Conservation (phyloP, 2,797 vertebrate genomes). For the Ctenopoma multispine region DNA sequence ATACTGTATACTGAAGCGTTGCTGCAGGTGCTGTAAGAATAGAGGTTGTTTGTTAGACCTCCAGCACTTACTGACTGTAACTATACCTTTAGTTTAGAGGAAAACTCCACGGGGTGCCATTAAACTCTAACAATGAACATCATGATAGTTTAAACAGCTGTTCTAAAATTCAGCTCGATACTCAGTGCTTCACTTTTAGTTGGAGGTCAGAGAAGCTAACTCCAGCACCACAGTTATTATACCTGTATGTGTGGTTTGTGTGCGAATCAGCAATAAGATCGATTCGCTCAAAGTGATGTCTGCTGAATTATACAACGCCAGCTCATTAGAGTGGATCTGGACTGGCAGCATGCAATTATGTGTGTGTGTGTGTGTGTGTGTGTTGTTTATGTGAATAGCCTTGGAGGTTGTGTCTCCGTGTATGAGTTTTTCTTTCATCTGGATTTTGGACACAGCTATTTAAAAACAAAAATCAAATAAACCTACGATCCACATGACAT, state of each 20-base stretch:
- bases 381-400: background rate
- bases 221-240: no score
- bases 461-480: background rate
- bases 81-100: no score
- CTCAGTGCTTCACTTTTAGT: background rate
- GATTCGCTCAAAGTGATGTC: no score
- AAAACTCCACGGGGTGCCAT: no score
- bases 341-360: no score
- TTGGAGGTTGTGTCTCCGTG: background rate
- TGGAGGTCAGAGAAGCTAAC: background rate
- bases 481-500: no score
- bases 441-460: background rate
- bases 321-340: no score
- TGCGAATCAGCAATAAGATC: background rate
- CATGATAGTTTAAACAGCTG: background rate
- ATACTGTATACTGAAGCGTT: no score
- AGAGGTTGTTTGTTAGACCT: background rate
- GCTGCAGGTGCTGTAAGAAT: no score
- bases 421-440: background rate
- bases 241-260: background rate
- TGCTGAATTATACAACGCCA: no score
- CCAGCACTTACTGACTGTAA: no score
- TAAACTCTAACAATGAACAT: background rate
- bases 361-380: constrained; percentile 3
- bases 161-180: background rate